Evolutionary conservation across 2,113 vertebrate species (phyloP).

Genomic region (Sterna hirundo): DNA sequence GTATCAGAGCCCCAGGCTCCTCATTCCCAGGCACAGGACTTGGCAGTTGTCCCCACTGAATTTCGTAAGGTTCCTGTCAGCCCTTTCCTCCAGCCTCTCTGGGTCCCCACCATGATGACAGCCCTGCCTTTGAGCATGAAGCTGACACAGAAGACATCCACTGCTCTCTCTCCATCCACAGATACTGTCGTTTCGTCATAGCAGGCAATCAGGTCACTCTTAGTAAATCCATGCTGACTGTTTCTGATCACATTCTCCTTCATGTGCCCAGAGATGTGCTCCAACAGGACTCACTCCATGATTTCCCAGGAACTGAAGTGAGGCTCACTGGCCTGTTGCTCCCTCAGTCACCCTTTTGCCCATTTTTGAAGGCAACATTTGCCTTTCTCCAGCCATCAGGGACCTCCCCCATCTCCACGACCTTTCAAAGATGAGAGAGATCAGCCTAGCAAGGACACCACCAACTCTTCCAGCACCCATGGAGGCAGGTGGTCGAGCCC

Average conservation of each 20-base stretch:
- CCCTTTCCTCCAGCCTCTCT: background rate
- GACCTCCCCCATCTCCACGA: background rate
- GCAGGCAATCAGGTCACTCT: background rate
- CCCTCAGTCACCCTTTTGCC: background rate
- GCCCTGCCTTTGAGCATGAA: background rate
- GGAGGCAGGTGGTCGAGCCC: background rate
- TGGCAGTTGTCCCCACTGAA: background rate
- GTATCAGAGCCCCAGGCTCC: background rate
- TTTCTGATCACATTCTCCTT: background rate
- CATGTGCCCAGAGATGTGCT: background rate
- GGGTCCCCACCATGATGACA: background rate
- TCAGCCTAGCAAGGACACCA: background rate
- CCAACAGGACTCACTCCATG: rapidly evolving
- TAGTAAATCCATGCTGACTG: background rate
- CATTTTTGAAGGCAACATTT: background rate
- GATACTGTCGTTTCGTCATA: background rate
- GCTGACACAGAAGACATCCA: background rate
- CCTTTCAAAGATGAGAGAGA: background rate
- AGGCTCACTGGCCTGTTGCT: background rate
- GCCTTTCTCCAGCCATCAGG: background rate
- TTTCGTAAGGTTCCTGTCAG: background rate
- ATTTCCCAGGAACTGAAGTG: background rate
- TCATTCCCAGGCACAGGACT: background rate
- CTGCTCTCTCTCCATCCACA: background rate
- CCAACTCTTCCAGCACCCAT: background rate